Conservation (phyloP, 2,888 invertebrate species). For the Tinea trinotella region DNA sequence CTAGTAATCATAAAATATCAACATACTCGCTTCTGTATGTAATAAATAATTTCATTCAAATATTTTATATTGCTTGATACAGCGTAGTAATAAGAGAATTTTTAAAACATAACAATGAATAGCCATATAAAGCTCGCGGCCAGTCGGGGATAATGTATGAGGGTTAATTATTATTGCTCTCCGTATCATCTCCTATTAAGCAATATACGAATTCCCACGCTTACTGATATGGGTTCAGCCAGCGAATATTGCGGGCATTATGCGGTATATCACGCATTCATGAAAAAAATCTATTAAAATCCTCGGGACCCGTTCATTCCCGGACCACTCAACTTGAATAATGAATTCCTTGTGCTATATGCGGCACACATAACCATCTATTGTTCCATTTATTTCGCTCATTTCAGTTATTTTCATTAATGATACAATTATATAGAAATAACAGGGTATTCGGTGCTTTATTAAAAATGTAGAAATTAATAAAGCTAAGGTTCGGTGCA, state of each 20-base stretch:
- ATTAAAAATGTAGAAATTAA: too few species aligned
- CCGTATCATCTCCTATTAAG: slow-evolving; percentile 19
- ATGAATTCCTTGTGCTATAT: slow-evolving; percentile 34
- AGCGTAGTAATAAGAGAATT: not conserved
- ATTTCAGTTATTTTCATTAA: not conserved
- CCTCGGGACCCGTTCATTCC: slow-evolving; percentile 33
- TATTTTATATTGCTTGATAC: not conserved
- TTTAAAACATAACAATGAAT: slow-evolving; percentile 14
- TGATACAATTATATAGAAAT: too few species aligned
- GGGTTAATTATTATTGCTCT: slow-evolving; percentile 18
- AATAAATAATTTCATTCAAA: not conserved
- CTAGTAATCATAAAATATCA: not conserved
- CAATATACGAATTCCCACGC: slow-evolving; percentile 23
- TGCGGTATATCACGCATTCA: slow-evolving; percentile 27
- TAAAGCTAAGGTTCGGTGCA: too few species aligned
- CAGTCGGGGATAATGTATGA: slow-evolving; percentile 14
- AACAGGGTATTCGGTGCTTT: too few species aligned
- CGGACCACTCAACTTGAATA: slow-evolving; percentile 44
- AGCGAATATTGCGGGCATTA: slow-evolving; percentile 26
- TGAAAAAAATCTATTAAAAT: slow-evolving; percentile 36
- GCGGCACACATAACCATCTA: slow-evolving; percentile 31
- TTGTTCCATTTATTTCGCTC: slow-evolving; percentile 44
- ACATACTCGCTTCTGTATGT: not conserved
- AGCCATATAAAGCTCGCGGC: slow-evolving; percentile 11
- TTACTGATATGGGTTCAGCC: slow-evolving; percentile 17